Percentiles rank a stretch among this genome's conserved stretches.
phyloP scores from a whole-genome alignment of 1,140 invertebrate species.

The Onthophagus taurus region DNA sequence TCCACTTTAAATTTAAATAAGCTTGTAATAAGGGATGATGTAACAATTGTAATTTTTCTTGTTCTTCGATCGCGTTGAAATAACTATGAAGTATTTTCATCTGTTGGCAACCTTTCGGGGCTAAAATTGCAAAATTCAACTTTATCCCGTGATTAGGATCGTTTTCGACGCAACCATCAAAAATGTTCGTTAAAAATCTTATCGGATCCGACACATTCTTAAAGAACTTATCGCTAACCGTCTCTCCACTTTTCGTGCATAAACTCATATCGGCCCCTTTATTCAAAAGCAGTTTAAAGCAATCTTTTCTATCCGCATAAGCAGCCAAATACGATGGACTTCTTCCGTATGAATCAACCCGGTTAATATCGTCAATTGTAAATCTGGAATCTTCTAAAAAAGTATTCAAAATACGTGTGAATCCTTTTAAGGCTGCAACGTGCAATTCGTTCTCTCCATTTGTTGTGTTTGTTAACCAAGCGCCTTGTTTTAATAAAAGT shows the following conservation, averaged over 20 bases:
- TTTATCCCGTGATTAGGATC: constrained; percentile 2
- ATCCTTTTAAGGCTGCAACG: constrained; percentile 15
- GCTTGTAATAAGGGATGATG: constrained; percentile 21
- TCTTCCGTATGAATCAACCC: constrained; percentile 13
- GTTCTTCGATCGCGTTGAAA: constrained; percentile 18
- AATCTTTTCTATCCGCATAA: constrained; percentile 12
- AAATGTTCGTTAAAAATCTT: constrained; percentile 15
- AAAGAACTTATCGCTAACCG: constrained; percentile 19
- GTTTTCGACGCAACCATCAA: constrained; percentile 12
- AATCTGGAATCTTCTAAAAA: constrained; percentile 16
- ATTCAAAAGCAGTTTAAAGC: constrained; percentile 14
- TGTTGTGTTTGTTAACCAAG: constrained; percentile 16
- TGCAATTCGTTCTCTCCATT: constrained; percentile 17
- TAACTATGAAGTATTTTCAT: constrained; percentile 22
- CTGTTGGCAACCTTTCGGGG: constrained; percentile 18
- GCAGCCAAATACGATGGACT: constrained; percentile 18
- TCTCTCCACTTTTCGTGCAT: constrained; percentile 13
- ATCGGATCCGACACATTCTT: constrained; percentile 12
- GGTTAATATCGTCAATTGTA: constrained; percentile 14
- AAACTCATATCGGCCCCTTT: constrained; percentile 12
- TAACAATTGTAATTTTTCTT: constrained; percentile 24
- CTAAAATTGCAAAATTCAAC: constrained; percentile 16
- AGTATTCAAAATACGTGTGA: constrained; percentile 9
- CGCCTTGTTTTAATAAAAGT: constrained; percentile 17
- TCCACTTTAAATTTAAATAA: constrained; percentile 22